Conservation (phyloP, 2,888 invertebrate species). For the Perizoma affinitatum region DNA sequence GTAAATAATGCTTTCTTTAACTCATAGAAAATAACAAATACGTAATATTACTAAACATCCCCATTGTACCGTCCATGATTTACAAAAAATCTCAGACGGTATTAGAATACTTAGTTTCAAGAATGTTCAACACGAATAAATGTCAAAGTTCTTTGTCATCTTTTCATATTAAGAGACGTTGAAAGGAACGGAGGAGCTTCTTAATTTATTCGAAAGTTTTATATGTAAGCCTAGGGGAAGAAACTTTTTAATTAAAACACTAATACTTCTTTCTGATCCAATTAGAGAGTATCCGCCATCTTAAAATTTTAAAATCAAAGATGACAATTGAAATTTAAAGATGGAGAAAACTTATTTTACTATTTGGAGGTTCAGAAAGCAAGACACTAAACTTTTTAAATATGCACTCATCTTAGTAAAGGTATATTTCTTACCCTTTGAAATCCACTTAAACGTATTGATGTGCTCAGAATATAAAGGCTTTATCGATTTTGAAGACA, state of each 20-base stretch:
- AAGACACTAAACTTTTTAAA: neutral
- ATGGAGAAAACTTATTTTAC: neutral
- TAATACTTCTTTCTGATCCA: neutral
- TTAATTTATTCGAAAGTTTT: conserved; percentile 1
- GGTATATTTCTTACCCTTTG: conserved; percentile 11
- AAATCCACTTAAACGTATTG: conserved; percentile 25
- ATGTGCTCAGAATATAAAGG: conserved; percentile 24
- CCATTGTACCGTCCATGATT: no score
- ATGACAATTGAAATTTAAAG: neutral
- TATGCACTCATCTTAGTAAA: conserved; percentile 1
- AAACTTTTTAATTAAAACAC: neutral
- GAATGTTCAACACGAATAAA: no score
- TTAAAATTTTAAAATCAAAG: no score
- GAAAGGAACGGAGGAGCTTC: conserved; percentile 29
- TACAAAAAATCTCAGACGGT: neutral
- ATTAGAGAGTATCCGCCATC: no score
- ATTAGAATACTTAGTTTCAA: neutral
- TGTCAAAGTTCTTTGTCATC: no score
- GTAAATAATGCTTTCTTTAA: no score
- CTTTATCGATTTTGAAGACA: conserved; percentile 24
- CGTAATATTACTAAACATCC: no score
- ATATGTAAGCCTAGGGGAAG: neutral
- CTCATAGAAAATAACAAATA: no score
- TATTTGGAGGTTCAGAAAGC: no score
- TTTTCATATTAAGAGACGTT: conserved; percentile 5